A percentile compares a stretch with the other conserved stretches of the same genome.
phyloP scores from a whole-genome alignment of 2,797 vertebrate genomes.

The Furcifer pardalis region DNA sequence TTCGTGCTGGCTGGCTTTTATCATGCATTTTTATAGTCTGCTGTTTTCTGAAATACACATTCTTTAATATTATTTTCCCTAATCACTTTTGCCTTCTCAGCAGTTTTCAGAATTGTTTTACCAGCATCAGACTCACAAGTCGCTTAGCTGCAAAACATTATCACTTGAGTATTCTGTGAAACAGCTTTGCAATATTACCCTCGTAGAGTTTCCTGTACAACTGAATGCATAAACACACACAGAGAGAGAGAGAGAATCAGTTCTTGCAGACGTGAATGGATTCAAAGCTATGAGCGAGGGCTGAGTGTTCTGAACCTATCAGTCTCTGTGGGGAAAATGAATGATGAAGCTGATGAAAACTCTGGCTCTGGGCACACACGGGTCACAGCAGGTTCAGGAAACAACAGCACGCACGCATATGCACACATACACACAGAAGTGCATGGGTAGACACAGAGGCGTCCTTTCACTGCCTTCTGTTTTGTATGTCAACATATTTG shows the following conservation, averaged over 20 bases:
- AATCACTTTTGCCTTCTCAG: not conserved
- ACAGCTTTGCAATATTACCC: slow-evolving; percentile 27
- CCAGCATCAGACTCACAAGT: slow-evolving; percentile 20
- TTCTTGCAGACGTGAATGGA: not conserved
- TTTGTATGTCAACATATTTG: not conserved
- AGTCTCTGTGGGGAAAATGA: slow-evolving; percentile 10
- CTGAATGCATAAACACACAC: not conserved
- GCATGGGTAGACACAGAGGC: not conserved
- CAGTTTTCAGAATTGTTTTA: slow-evolving; percentile 9
- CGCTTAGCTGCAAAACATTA: slow-evolving; percentile 36
- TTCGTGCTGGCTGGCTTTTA: not conserved
- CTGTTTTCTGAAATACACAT: slow-evolving; percentile 13
- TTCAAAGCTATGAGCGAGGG: not conserved
- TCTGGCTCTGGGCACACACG: not conserved
- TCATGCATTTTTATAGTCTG: slow-evolving; percentile 26
- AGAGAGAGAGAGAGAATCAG: not conserved
- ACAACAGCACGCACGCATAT: not conserved
- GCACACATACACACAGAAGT: not conserved
- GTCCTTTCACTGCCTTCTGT: not conserved
- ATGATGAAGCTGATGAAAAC: slow-evolving; percentile 34
- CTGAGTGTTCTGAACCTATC: not conserved
- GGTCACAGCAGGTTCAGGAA: not conserved
- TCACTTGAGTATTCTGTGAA: slow-evolving; percentile 1
- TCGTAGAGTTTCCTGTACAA: not conserved
- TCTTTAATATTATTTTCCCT: not conserved